Conservation (phyloP, 1,140 invertebrate genomes). For the Leptopilina clavipes region DNA sequence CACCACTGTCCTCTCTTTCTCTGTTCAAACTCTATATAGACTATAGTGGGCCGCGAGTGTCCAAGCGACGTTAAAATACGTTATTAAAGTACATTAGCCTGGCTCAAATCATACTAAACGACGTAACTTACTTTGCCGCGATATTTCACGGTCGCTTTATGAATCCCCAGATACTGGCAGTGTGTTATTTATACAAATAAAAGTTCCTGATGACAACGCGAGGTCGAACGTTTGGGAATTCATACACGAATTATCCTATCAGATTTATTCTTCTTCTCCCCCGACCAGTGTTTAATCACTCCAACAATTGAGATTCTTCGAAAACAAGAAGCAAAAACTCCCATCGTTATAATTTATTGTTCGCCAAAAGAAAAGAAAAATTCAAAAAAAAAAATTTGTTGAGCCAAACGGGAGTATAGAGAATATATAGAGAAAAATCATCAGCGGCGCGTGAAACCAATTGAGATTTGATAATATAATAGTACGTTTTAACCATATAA, state of each 20-base stretch:
- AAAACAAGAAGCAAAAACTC: too few species aligned
- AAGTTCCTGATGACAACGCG: constrained; percentile 56
- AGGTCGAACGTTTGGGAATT: constrained; percentile 56
- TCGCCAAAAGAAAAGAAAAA: too few species aligned
- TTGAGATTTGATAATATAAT: constrained; percentile 3
- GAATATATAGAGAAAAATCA: too few species aligned
- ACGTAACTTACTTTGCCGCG: constrained; percentile 65
- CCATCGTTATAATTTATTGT: too few species aligned
- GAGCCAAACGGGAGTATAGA: too few species aligned
- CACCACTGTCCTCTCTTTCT: constrained; percentile 45
- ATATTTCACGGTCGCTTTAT: constrained; percentile 66
- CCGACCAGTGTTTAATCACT: not conserved
- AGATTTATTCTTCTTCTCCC: too few species aligned
- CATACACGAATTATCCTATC: constrained; percentile 55
- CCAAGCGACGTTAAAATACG: constrained; percentile 58
- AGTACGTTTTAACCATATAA: not conserved
- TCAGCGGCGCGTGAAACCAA: not conserved
- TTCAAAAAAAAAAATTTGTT: too few species aligned
- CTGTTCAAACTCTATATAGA: constrained; percentile 33
- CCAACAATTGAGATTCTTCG: too few species aligned
- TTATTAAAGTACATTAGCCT: constrained; percentile 66
- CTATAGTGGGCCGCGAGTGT: constrained; percentile 48
- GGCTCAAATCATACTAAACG: constrained; percentile 66
- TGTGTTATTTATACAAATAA: constrained; percentile 52
- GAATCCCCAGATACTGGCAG: constrained; percentile 57